Evolutionary conservation across 2,113 vertebrate species (phyloP), one percentile per base, ranked within the genome.

Genomic region (Chaetura pelagica): DNA sequence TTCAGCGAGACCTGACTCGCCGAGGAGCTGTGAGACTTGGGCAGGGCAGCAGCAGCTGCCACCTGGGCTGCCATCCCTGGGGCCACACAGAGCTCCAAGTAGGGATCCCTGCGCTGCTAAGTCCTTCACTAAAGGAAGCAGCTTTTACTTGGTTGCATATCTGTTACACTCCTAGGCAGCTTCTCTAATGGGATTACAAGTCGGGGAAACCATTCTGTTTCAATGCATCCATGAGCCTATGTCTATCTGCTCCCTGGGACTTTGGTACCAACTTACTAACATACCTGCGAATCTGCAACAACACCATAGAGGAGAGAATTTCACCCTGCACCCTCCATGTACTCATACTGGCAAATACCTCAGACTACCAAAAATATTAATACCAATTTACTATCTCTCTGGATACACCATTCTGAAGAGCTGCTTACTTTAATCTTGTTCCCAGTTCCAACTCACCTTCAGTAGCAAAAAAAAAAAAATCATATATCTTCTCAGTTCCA

Each of bases 1-100:
- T 51, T 68, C 27, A 5, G 13, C 7, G 44, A 68, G 32, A 17
- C 13, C 7, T 34, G 44, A 49, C 21, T 49, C 74, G 26, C 27
- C 24, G 58, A 32, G 35, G 34, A 30, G n/a, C 35, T 0, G 0
- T 48, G 46, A 57, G 38, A 54, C 0, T 0, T 3, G 9, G 16
- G 24, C 38, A 90, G 61, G 81, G 38, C 74, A 4, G 7, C 38
- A 49, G 61, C 34, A 68, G 57, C 66, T 6, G 2, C 0, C 1
- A 24, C 13, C n/a, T 32, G 18, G 5, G 26, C 46, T 46, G 46
- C 16, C 46, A 46, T 19, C 46, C 49, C 34, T 19, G n/a, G 24
- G 55, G 51, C 29, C 22, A 13, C 2, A 16, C 63, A 64, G 48
- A 64, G 34, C 12, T n/a, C 64, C 30, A 2, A 2, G 42, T 7